Evolutionary conservation across 2,888 invertebrate species (phyloP), one percentile per base, ranked within the genome.

Genomic region (Polylopha cassiicola): DNA sequence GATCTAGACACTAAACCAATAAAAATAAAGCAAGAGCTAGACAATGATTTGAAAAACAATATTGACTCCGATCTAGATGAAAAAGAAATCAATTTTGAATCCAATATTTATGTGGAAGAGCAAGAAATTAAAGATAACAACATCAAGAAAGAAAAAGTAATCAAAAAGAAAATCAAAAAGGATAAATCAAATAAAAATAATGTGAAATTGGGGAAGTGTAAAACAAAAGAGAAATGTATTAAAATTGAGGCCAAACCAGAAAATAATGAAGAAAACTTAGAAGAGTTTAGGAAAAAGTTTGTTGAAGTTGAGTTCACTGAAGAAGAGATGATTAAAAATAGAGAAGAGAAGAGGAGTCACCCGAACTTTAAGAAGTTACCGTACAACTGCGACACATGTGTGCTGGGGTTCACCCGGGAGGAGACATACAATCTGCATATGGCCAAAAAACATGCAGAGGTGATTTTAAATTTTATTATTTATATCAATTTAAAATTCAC

Each of bases 351-450:
- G 43, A 57, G 62, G 29, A 66, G 48, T 22, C 71, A 69, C n/a
- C 65, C 70, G 0, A 77, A 75, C 51, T 77, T 59, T 20, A 75
- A 71, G 52, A 77, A 72, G 47, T 56, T 75, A 13, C 73, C 71
- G 0, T 77, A 39, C 20, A 75, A 78, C 39, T 78, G 77, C 60
- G 66, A 70, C n/a, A 50, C 42, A 0, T 78, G 77, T 53, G 73
- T 77, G 0, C 55, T 73, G 0, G 77, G 77, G 0, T 78, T 77
- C 30, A 67, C 55, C 0, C 61, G 51, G 8, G 56, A 63, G 2
- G 63, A 67, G 2, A 71, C 53, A 3, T 65, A 51, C 37, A 50
- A 62, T 14, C 26, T 58, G 4, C 75, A 75, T 47, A 37, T 62
- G 11, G 21, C 39, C 26, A 73, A 65, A 16, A 70, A 68, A 45